phyloP scores from a whole-genome alignment of 2,113 vertebrate species.

The Plectropomus leopardus region DNA sequence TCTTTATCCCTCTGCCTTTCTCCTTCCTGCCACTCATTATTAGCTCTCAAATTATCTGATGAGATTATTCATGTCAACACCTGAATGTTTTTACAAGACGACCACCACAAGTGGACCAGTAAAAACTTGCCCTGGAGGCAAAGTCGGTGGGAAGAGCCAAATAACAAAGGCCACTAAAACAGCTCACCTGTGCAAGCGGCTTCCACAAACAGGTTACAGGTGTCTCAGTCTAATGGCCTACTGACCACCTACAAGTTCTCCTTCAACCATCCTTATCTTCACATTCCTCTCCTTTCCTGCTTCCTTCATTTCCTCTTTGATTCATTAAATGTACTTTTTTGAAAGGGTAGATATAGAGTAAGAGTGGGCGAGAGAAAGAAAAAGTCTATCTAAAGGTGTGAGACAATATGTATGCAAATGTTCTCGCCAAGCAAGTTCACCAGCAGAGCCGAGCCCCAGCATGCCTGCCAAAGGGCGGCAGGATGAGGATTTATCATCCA shows the following conservation, averaged over 20 bases:
- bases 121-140: constrained; percentile 25
- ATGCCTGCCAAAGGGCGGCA: constrained; percentile 52
- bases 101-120: constrained; percentile 1
- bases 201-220: constrained; percentile 25
- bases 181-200: constrained; percentile 16
- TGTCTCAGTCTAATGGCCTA: constrained; percentile 6
- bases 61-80: constrained; percentile 6
- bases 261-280: neutral
- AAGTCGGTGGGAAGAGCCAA: constrained; percentile 16
- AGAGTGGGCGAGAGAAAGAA: constrained; percentile 47
- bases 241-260: constrained; percentile 15
- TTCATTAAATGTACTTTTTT: constrained; percentile 64
- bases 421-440: constrained; percentile 41
- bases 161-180: constrained; percentile 11
- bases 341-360: constrained; percentile 47
- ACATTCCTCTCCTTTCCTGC: constrained; percentile 16
- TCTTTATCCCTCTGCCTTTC: neutral
- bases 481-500: constrained; percentile 74
- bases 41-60: neutral
- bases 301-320: constrained; percentile 52
- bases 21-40: neutral
- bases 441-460: constrained; percentile 35
- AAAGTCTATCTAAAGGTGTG: constrained; percentile 76
- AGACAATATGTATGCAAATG: constrained; percentile 88
- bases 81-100: constrained; percentile 21